These are phyloP conservation scores for Anisognathus igniventris DNA, from an alignment of 2,797 vertebrate genomes.

Conservation along the genomic window DNA sequence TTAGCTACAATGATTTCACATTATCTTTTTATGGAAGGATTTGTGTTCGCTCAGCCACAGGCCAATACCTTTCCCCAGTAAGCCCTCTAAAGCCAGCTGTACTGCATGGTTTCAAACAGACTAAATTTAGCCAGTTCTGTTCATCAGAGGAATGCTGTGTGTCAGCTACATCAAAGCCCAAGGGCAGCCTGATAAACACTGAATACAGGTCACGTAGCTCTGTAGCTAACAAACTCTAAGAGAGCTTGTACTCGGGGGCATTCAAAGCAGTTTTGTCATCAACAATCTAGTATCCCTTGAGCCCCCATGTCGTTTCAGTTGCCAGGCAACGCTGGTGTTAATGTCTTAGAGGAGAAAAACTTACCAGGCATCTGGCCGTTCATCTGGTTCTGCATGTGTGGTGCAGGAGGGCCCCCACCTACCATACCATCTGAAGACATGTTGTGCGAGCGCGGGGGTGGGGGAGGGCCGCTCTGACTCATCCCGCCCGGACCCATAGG, in stretches of 20 bases:
- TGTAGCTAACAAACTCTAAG: constrained; percentile 82
- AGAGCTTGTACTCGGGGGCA: constrained; percentile 79
- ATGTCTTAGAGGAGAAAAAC: constrained; percentile 80
- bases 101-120: constrained; percentile 76
- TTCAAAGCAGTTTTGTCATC: constrained; percentile 86
- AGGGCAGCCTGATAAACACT: constrained; percentile 81
- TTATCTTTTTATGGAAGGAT: constrained; percentile 51
- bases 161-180: constrained; percentile 82
- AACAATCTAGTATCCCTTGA: constrained; percentile 85
- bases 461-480: constrained; percentile 91
- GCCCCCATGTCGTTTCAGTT: constrained; percentile 84
- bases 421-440: constrained; percentile 95
- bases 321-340: constrained; percentile 91
- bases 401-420: constrained; percentile 89
- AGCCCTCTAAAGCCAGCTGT: constrained; percentile 74
- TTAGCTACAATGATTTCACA: constrained; percentile 18
- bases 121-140: constrained; percentile 84
- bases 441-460: constrained; percentile 91
- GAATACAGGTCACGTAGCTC: constrained; percentile 84
- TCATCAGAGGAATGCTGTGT: constrained; percentile 81
- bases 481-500: constrained; percentile 95
- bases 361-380: constrained; percentile 99
- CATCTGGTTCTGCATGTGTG: constrained; percentile 99
- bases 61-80: constrained; percentile 64
- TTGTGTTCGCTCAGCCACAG: constrained; percentile 59